Conservation (phyloP, 2,888 invertebrate genomes). For the Epicampocera succincta region DNA sequence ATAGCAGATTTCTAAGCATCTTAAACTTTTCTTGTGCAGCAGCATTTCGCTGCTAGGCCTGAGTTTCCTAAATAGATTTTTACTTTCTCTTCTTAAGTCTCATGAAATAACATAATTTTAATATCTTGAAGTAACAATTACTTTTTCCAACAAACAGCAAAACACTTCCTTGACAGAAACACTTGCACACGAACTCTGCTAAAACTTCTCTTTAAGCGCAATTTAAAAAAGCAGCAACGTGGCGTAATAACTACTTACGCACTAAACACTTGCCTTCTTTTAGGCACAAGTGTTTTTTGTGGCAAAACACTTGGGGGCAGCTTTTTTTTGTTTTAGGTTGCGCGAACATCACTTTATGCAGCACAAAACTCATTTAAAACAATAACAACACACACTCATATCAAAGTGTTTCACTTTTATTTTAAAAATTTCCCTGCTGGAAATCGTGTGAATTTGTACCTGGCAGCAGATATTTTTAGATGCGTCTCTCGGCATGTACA, state of each 20-base stretch:
- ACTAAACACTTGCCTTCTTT: slow-evolving; percentile 58
- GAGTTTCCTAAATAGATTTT: too few species aligned
- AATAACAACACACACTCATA: slow-evolving; percentile 11
- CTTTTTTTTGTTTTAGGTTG: too few species aligned
- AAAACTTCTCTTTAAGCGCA: slow-evolving; percentile 4
- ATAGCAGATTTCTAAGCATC: too few species aligned
- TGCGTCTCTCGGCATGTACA: too few species aligned
- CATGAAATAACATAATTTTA: background rate
- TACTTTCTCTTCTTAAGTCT: background rate
- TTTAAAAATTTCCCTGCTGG: background rate
- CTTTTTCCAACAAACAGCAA: background rate
- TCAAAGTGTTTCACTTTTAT: slow-evolving; percentile 50
- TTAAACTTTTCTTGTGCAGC: too few species aligned
- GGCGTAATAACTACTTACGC: slow-evolving; percentile 38
- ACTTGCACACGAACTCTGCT: background rate
- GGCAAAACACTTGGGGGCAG: slow-evolving; percentile 47
- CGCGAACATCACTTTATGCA: too few species aligned
- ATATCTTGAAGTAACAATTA: background rate
- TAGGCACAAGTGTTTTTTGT: slow-evolving; percentile 37
- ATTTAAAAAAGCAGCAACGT: slow-evolving; percentile 1
- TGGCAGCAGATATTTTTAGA: slow-evolving; percentile 4
- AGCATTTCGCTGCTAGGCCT: too few species aligned
- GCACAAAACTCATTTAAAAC: background rate
- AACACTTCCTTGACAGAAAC: slow-evolving; percentile 23
- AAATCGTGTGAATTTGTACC: background rate